Percentiles rank a stretch among this genome's conserved stretches.
These are phyloP conservation scores for Hipparchia semele DNA, from an alignment of 2,888 invertebrate genomes.

Conservation along the genomic window DNA sequence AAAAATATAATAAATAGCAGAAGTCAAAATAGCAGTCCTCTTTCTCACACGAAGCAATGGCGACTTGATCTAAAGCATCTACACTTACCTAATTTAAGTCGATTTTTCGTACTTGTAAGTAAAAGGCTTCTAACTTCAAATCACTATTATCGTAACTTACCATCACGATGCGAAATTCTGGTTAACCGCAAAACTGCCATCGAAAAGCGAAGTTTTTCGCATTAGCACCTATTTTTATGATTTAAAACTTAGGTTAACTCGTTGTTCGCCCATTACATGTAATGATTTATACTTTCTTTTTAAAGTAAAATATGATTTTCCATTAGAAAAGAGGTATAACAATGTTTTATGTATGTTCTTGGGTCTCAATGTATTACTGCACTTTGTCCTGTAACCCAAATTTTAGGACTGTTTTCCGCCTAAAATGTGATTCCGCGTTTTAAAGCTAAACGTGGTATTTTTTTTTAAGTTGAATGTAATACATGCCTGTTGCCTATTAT, in stretches of 20 bases:
- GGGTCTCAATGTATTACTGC: conserved; percentile 22
- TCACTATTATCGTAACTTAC: too few relatives aligned
- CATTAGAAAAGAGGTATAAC: conserved; percentile 24
- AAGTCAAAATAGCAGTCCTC: too few relatives aligned
- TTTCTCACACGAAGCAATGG: too few relatives aligned
- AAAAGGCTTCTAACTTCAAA: too few relatives aligned
- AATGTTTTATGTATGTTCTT: conserved; percentile 24
- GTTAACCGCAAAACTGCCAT: not conserved
- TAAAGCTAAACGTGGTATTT: not conserved
- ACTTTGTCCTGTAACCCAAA: conserved; percentile 21
- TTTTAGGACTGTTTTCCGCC: not conserved
- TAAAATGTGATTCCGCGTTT: not conserved
- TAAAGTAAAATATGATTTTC: conserved; percentile 26
- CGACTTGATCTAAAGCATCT: too few relatives aligned
- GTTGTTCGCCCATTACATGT: conserved; percentile 5
- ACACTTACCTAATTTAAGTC: too few relatives aligned
- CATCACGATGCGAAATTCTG: not conserved
- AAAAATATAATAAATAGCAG: too few relatives aligned
- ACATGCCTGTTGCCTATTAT: too few relatives aligned
- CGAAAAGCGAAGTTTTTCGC: not conserved
- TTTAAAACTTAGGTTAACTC: not conserved
- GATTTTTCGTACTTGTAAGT: too few relatives aligned
- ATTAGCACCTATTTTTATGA: conserved; percentile 4
- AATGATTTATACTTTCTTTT: conserved; percentile 20
- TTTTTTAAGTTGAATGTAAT: too few relatives aligned